Evolutionary conservation across 2,888 invertebrate genomes (phyloP), one percentile per base, ranked within the genome.

Genomic region (Colostygia pectinataria): DNA sequence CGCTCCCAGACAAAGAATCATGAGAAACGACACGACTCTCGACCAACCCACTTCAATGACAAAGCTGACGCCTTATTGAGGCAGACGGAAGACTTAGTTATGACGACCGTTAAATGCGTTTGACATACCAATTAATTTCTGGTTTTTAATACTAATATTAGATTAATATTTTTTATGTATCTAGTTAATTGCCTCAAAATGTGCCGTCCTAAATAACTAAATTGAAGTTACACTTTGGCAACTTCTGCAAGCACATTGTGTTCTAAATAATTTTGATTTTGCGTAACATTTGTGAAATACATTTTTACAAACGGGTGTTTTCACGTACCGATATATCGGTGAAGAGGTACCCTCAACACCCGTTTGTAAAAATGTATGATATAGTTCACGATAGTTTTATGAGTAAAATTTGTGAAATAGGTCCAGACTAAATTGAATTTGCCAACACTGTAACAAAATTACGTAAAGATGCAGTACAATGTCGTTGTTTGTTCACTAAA

Each of bases 1-100:
- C 80, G 53, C 71, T 80, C 80, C 81, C 79, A 80, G 62, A 42
- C 63, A 58, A 61, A 71, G 77, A 73, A 77, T 68, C 68, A 77
- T 80, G 83, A 73, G 84, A 85, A 85, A 81, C 73, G 69, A 59
- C 23, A 32, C 48, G 42, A 60, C 66, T 66, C 23, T 27, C 48
- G 42, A 60, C 66, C 67, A 63, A 68, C 60, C 63, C 57, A 55
- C 51, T 59, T 60, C 59, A 61, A 65, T 63, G 57, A 59, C 62
- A 65, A 64, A 64, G 63, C 46, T 51, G 43, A 57, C 57, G 59
- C 61, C 64, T 59, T 61, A 57, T 57, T 59, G 39, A 65, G 59
- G 49, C 48, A 40, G 45, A 43, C 54, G 54, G 54, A 58, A 57
- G 61, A 62, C 49, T 49, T 51, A 51, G 50, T 53, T 55, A 48